Base-by-base conservation (phyloP, 2,797 vertebrate genomes). In the Intellagama lesueurii region DNA sequence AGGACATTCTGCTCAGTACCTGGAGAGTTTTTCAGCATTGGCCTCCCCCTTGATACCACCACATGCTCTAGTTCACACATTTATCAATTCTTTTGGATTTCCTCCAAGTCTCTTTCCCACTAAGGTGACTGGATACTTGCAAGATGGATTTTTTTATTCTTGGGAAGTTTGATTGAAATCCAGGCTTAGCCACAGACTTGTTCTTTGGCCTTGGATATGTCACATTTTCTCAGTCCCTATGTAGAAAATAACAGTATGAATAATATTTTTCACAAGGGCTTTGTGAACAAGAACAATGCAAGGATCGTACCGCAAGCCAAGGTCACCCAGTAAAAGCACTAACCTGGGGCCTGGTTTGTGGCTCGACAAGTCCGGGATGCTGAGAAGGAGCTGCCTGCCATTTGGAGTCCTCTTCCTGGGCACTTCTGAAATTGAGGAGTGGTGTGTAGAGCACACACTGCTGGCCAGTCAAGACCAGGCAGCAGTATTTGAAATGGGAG, bases 181-280 rank as follows among this genome's bases (percentile, higher is more conserved):
- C 19, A 44, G 77, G 24, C 35, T 60, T 64, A 44, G 75, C 8
- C 17, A 91, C 72, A 68, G 2, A 30, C 32, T 85, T 76, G 86
- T 68, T 76, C 6, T 66, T 28, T 91, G 75, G 90, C 86, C 86
- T 94, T 92, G 86, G 64, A 44, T 73, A 92, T 89, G 28, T 8
- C 47, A 83, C 12, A 44, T 70, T 81, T 22, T 87, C 47, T 90
- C 90, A 91, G 70, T 76, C 75, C 1, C 64, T 66, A 22, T 7
- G 47, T 70, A 2, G 70, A 83, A 88, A 87, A 32, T 28, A 69
- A 40, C 47, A 84, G 75, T 47, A 64, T 56, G 32, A 16, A 7
- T 40, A 7, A 66, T 32, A 69, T 44, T 24, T 14, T 11, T 28
- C 66, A 87, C 14, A 60, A 52, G 24, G 32, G 44, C 7, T 70